A percentile compares a stretch with the other conserved stretches of the same genome.
Evolutionary conservation across 2,888 invertebrate species (phyloP).

Genomic region (Malthinus flaveolus): DNA sequence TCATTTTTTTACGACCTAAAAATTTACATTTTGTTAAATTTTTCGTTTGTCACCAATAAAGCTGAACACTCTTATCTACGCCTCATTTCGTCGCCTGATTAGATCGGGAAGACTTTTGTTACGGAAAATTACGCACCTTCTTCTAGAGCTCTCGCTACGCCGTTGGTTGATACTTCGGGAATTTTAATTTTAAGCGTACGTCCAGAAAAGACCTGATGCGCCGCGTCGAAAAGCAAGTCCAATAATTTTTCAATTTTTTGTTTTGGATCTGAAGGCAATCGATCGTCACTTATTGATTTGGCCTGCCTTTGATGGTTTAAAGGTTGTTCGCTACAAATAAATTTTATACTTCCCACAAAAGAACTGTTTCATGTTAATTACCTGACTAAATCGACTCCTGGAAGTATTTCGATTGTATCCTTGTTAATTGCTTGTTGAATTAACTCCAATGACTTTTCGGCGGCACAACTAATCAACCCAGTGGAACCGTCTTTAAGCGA

Average conservation of each 20-base stretch:
- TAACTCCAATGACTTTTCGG: constrained; percentile 63
- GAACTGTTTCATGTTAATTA: constrained; percentile 32
- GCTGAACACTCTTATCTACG: too few relatives aligned
- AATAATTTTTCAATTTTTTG: constrained; percentile 60
- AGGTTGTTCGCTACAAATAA: constrained; percentile 31
- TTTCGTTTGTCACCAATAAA: too few relatives aligned
- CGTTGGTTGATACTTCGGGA: constrained; percentile 66
- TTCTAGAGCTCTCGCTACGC: constrained; percentile 71
- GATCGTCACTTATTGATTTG: constrained; percentile 26
- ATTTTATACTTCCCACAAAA: background rate
- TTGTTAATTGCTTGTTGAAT: constrained; percentile 61
- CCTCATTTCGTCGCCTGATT: too few relatives aligned
- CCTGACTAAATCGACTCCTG: constrained; percentile 63
- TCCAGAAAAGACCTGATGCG: constrained; percentile 61
- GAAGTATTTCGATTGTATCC: constrained; percentile 60
- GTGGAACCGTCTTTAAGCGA: constrained; percentile 8
- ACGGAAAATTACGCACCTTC: constrained; percentile 62
- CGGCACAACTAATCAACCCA: constrained; percentile 53
- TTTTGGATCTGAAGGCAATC: constrained; percentile 57
- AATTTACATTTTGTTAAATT: too few relatives aligned
- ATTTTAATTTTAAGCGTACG: constrained; percentile 72
- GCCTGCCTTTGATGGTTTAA: constrained; percentile 23
- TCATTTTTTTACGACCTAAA: constrained; percentile 73
- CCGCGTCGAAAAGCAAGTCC: constrained; percentile 61
- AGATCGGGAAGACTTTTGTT: too few relatives aligned